Conservation (phyloP, 2,113 vertebrate species). For the Rhinoptilus africanus region DNA sequence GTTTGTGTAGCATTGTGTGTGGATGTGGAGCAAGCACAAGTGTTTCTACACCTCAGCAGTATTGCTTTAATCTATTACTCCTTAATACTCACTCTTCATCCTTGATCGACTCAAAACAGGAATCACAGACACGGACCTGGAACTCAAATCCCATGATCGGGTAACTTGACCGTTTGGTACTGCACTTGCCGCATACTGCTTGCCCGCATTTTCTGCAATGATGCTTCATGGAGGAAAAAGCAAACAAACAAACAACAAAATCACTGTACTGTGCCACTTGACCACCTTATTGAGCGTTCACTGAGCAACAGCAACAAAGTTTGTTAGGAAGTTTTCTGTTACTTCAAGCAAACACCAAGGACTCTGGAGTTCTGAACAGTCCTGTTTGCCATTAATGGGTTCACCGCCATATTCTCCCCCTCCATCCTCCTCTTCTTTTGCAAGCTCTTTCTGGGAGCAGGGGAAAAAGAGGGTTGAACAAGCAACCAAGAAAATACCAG, state of each 20-base stretch:
- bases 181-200: constrained; percentile 95
- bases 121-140: constrained; percentile 93
- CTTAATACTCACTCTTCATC: constrained; percentile 92
- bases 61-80: background rate
- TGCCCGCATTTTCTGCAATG: constrained; percentile 97
- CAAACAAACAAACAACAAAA: background rate
- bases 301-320: background rate
- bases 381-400: background rate
- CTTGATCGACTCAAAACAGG: constrained; percentile 91
- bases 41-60: background rate
- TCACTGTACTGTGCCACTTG: background rate
- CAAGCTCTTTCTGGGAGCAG: background rate
- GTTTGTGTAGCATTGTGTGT: background rate
- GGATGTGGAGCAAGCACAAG: background rate
- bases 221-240: constrained; percentile 74
- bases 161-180: constrained; percentile 89
- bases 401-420: background rate
- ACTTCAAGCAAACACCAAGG: background rate
- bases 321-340: background rate
- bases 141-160: constrained; percentile 98
- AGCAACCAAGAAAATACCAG: background rate
- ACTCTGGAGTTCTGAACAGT: background rate
- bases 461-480: background rate
- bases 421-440: background rate
- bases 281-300: background rate